Evolutionary conservation across 2,888 invertebrate species (phyloP).

Genomic region (Agelastica alni): DNA sequence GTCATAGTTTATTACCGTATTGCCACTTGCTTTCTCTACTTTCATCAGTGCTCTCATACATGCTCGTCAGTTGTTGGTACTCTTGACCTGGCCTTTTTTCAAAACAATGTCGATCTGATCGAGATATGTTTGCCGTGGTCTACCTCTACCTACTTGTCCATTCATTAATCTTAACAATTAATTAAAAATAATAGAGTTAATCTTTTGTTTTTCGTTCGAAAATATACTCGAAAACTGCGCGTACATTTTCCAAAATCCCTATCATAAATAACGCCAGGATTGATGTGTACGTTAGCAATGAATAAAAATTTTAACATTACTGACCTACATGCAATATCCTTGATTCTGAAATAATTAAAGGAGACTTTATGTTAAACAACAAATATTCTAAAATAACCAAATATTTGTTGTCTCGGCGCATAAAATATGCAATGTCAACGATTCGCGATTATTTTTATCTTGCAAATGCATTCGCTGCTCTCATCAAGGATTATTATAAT

Average conservation of each 20-base stretch:
- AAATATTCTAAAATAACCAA: not conserved
- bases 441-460: not conserved
- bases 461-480: not conserved
- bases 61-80: too few relatives aligned
- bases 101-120: too few relatives aligned
- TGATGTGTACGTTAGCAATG: too few relatives aligned
- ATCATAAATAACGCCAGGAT: not conserved
- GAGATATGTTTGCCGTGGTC: too few relatives aligned
- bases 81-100: too few relatives aligned
- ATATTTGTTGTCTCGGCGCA: not conserved
- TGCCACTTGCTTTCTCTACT: too few relatives aligned
- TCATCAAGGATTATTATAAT: not conserved
- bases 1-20: too few relatives aligned
- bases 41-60: too few relatives aligned
- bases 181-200: slow-evolving; percentile 4
- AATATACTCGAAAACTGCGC: not conserved
- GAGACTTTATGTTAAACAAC: not conserved
- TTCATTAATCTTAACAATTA: slow-evolving; percentile 1
- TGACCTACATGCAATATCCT: not conserved
- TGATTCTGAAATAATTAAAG: not conserved
- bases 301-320: too few relatives aligned
- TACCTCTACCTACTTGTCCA: too few relatives aligned
- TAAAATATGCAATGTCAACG: slow-evolving; percentile 1
- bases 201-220: not conserved
- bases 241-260: not conserved